These are phyloP conservation scores for Thelaira solivaga DNA, from an alignment of 2,888 invertebrate species.

Conservation along the genomic window DNA sequence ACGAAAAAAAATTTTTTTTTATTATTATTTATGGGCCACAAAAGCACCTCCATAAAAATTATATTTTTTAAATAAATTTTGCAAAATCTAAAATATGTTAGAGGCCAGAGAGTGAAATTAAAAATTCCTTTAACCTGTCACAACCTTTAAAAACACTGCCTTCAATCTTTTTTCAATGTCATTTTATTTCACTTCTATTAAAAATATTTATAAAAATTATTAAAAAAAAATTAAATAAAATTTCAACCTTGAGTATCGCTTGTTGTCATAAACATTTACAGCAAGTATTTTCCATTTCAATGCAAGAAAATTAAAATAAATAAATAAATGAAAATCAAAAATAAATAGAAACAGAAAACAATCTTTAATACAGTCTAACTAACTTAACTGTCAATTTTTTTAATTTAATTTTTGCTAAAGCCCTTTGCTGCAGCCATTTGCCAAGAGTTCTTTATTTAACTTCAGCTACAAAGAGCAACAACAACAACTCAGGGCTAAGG, in stretches of 20 bases:
- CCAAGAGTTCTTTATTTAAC: slow-evolving; percentile 30
- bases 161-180: not conserved
- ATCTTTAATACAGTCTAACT: slow-evolving; percentile 7
- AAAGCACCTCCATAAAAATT: too few species aligned
- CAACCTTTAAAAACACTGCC: too few species aligned
- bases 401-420: too few species aligned
- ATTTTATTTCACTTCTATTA: not conserved
- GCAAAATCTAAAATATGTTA: too few species aligned
- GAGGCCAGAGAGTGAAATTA: too few species aligned
- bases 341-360: too few species aligned
- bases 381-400: slow-evolving; percentile 16
- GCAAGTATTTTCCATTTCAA: slow-evolving; percentile 46
- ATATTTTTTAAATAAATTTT: too few species aligned
- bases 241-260: slow-evolving; percentile 42
- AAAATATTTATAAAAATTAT: not conserved
- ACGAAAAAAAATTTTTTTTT: too few species aligned
- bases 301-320: slow-evolving; percentile 4
- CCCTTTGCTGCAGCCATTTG: slow-evolving; percentile 26
- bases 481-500: slow-evolving; percentile 51
- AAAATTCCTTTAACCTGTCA: too few species aligned
- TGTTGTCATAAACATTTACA: slow-evolving; percentile 52
- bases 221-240: not conserved
- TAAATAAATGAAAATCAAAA: too few species aligned
- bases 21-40: too few species aligned
- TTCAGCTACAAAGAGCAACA: slow-evolving; percentile 38